Conservation (phyloP, 2,888 invertebrate genomes). For the Lepidonotus clava region DNA sequence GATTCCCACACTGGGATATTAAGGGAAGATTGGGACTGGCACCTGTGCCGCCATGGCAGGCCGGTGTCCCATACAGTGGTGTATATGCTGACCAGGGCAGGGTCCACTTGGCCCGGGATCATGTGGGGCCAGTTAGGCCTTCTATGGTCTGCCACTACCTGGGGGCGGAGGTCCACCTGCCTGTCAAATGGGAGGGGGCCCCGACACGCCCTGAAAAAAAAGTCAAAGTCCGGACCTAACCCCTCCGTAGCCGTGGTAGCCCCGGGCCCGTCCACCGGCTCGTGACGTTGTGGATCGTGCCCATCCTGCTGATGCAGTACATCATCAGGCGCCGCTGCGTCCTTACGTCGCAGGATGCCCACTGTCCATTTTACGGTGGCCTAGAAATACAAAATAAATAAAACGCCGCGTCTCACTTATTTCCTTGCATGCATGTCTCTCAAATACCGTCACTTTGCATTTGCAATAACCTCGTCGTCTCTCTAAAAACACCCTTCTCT, state of each 20-base stretch:
- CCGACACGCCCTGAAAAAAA: neutral
- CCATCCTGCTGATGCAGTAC: neutral
- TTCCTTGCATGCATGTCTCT: no score
- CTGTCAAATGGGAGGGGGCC: neutral
- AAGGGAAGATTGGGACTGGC: neutral
- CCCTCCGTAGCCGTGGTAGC: no score
- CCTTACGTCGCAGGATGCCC: neutral
- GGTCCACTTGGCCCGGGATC: neutral
- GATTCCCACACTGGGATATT: neutral
- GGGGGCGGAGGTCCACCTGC: neutral
- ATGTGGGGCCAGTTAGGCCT: neutral
- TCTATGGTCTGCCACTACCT: neutral
- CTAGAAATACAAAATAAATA: no score
- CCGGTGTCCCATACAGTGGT: neutral
- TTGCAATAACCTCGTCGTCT: no score
- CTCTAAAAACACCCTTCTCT: no score
- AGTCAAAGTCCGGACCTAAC: neutral
- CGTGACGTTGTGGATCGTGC: neutral
- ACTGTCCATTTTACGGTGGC: neutral
- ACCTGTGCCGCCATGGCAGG: neutral
- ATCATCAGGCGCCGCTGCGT: no score
- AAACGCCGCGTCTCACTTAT: no score
- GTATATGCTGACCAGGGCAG: neutral
- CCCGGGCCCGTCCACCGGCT: neutral
- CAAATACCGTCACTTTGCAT: no score